phyloP scores from a whole-genome alignment of 2,888 invertebrate genomes.

The Anarsia innoxiella region DNA sequence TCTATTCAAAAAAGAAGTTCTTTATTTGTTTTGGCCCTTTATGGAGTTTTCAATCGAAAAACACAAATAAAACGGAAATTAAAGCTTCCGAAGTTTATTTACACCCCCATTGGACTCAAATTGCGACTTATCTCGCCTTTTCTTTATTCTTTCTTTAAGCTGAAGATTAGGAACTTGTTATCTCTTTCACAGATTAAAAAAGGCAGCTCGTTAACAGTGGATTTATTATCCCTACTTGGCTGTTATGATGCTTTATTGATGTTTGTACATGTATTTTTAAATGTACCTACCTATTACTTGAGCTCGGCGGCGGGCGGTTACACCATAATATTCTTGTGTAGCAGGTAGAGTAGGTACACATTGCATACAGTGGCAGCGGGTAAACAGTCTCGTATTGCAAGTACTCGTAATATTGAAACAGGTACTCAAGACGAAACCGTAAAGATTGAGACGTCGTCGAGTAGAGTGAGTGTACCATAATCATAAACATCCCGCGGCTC shows the following conservation, averaged over 20 bases:
- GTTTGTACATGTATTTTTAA: not conserved
- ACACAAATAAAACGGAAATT: conserved; percentile 28
- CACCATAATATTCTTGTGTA: no score
- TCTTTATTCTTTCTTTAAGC: conserved; percentile 19
- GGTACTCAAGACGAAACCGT: conserved; percentile 43
- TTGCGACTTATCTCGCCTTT: conserved; percentile 33
- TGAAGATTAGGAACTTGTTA: conserved; percentile 32
- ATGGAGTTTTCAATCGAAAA: conserved; percentile 21
- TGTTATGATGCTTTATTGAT: conserved; percentile 8
- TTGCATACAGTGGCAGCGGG: no score
- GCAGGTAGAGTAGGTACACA: no score
- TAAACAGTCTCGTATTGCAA: conserved; percentile 11
- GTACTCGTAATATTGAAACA: conserved; percentile 33
- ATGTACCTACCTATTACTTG: not conserved
- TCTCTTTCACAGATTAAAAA: conserved; percentile 29
- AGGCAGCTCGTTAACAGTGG: conserved; percentile 30
- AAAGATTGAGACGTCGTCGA: conserved; percentile 56
- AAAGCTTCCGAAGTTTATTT: conserved; percentile 32
- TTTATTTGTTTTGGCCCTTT: conserved; percentile 6
- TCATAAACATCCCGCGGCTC: conserved; percentile 64
- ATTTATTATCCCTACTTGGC: conserved; percentile 26
- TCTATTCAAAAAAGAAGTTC: conserved; percentile 4
- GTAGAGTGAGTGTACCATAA: conserved; percentile 59
- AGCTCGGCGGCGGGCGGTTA: not conserved
- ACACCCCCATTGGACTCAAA: conserved; percentile 29